Evolutionary conservation across 2,113 vertebrate species (phyloP).

Genomic region (Haemorhous mexicanus): DNA sequence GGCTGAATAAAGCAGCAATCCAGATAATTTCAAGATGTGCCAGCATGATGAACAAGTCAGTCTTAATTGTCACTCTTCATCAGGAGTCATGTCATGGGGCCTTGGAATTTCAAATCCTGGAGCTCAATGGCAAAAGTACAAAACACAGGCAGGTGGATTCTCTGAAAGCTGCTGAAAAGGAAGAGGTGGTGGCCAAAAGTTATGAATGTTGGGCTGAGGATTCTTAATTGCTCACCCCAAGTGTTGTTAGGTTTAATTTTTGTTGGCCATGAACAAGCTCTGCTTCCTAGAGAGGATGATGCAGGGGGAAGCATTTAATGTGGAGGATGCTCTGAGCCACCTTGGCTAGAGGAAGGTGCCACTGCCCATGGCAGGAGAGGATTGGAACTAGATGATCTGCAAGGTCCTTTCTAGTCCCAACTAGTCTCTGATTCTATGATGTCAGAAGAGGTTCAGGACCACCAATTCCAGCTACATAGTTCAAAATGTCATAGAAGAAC

Average conservation of each 20-base stretch:
- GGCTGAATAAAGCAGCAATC: neutral
- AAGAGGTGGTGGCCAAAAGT: neutral
- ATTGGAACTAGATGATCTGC: neutral
- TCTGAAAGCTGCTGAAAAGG: neutral
- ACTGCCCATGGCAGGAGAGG: neutral
- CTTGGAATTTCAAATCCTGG: neutral
- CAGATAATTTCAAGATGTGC: neutral
- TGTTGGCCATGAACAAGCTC: neutral
- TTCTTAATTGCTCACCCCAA: neutral
- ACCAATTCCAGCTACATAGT: neutral
- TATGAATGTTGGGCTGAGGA: neutral
- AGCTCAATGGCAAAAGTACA: neutral
- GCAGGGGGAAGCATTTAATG: neutral
- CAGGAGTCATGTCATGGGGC: neutral
- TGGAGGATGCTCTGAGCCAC: neutral
- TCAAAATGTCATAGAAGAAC: neutral
- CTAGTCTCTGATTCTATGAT: neutral
- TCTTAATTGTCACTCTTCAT: neutral
- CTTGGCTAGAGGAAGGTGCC: neutral
- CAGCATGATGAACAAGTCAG: neutral
- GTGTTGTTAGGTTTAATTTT: neutral
- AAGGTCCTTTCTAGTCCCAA: neutral
- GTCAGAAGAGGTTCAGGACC: neutral
- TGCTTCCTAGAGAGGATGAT: neutral
- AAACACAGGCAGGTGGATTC: neutral